A percentile compares a stretch with the other conserved stretches of the same genome.
These are phyloP conservation scores for Ceratotherium simum DNA, from an alignment of 2,113 vertebrate genomes.

Conservation along the genomic window DNA sequence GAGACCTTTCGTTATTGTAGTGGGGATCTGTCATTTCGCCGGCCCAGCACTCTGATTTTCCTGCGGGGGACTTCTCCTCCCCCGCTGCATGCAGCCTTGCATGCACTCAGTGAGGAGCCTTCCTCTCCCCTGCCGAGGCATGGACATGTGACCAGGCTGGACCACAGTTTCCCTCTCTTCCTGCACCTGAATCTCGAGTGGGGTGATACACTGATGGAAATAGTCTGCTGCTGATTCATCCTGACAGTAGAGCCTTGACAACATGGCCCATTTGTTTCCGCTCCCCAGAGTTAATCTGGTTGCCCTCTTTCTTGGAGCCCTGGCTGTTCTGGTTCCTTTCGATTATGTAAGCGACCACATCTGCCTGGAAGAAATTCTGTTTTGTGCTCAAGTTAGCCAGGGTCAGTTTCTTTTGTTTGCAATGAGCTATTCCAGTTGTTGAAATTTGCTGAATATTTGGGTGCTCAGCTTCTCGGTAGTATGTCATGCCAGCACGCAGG, in stretches of 20 bases:
- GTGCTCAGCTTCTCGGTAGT: neutral
- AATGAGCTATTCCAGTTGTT: neutral
- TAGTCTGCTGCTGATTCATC: neutral
- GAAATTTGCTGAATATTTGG: neutral
- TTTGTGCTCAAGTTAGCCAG: neutral
- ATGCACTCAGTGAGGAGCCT: neutral
- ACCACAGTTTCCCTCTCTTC: neutral
- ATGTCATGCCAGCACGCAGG: neutral
- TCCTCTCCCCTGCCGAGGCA: neutral
- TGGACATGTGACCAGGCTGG: neutral
- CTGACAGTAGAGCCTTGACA: neutral
- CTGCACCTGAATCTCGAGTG: neutral
- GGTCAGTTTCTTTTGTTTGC: neutral
- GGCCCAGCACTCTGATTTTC: conserved; percentile 51
- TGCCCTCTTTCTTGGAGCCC: neutral
- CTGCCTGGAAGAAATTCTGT: neutral
- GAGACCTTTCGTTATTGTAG: conserved; percentile 52
- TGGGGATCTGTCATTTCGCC: conserved; percentile 49
- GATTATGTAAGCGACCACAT: neutral
- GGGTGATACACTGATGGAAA: neutral
- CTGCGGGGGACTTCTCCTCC: neutral
- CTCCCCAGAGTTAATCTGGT: neutral
- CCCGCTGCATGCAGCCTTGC: neutral
- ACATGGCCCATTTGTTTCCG: neutral
- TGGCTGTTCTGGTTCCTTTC: neutral